Conservation (phyloP, 2,888 invertebrate species). For the Morpho achilles region DNA sequence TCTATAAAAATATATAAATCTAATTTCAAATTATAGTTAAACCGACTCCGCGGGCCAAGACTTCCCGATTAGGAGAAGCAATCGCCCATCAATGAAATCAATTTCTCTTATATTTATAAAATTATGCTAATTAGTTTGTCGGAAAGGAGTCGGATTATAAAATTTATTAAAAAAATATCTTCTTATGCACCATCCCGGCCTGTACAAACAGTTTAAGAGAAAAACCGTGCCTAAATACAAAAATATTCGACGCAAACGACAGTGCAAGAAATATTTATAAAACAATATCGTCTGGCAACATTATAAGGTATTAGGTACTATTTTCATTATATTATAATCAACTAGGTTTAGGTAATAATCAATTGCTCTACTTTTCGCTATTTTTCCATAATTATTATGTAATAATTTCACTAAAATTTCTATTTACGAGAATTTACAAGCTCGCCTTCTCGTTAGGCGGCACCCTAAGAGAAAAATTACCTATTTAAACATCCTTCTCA, state of each 20-base stretch:
- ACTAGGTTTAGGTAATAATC: conserved; percentile 65
- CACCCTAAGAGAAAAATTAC: conserved; percentile 39
- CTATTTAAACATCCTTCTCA: conserved; percentile 55
- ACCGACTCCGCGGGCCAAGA: conserved; percentile 34
- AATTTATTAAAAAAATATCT: conserved; percentile 61
- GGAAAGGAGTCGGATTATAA: conserved; percentile 36
- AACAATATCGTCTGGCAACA: conserved; percentile 73
- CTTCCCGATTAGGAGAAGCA: neutral
- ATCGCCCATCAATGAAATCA: neutral
- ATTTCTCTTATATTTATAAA: conserved; percentile 6
- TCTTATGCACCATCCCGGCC: conserved; percentile 52
- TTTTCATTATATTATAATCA: conserved; percentile 58
- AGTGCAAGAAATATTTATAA: conserved; percentile 60
- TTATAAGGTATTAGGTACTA: conserved; percentile 67
- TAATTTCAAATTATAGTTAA: conserved; percentile 63
- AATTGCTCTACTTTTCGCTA: conserved; percentile 74
- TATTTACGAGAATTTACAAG: conserved; percentile 56
- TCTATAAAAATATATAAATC: conserved; percentile 77
- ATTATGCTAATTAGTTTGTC: conserved; percentile 11
- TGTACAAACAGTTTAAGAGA: conserved; percentile 26
- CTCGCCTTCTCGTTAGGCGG: conserved; percentile 25
- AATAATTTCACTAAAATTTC: conserved; percentile 67
- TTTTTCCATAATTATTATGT: conserved; percentile 39
- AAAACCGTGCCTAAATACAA: conserved; percentile 41
- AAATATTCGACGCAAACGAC: conserved; percentile 48